These are phyloP conservation scores for Rhinella marina DNA, from an alignment of 2,797 vertebrate species.

Conservation along the genomic window DNA sequence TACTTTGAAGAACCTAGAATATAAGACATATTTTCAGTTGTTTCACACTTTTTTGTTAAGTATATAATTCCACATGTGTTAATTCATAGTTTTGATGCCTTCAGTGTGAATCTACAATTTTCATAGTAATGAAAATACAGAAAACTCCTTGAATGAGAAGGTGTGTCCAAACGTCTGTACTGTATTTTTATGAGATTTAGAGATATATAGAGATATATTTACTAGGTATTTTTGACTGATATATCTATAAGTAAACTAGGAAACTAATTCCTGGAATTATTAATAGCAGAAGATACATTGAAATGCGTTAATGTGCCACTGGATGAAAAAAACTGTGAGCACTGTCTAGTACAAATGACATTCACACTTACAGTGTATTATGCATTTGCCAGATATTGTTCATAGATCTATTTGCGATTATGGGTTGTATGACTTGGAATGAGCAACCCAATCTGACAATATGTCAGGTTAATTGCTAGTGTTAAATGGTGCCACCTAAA, in stretches of 20 bases:
- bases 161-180: too few relatives aligned
- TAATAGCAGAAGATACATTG: neutral
- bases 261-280: neutral
- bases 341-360: neutral
- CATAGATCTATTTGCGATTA: neutral
- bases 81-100: too few relatives aligned
- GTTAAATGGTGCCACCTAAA: neutral
- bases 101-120: too few relatives aligned
- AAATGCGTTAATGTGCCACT: neutral
- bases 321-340: neutral
- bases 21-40: too few relatives aligned
- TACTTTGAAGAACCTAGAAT: too few relatives aligned
- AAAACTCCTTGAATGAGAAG: too few relatives aligned
- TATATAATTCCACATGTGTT: too few relatives aligned
- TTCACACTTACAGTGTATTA: neutral
- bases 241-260: neutral
- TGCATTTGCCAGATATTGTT: neutral
- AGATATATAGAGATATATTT: too few relatives aligned
- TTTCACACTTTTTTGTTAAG: too few relatives aligned
- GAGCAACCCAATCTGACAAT: neutral
- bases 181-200: too few relatives aligned
- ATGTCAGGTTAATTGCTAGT: neutral
- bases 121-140: too few relatives aligned
- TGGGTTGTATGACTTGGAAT: neutral
- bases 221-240: neutral